Evolutionary conservation across 1,140 invertebrate species (phyloP).

Genomic region (Brachionus calyciflorus): DNA sequence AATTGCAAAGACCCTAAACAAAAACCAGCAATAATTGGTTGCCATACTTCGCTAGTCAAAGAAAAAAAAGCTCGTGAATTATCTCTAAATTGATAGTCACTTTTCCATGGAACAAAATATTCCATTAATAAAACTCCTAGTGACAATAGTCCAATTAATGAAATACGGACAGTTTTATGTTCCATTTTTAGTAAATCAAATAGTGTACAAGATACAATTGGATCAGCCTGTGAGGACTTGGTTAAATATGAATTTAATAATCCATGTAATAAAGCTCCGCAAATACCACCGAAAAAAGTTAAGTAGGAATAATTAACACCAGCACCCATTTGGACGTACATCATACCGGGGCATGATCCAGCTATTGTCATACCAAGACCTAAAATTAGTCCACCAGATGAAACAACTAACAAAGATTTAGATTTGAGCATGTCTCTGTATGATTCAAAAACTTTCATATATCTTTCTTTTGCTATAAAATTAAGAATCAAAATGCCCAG

Average conservation of each 20-base stretch:
- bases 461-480: constrained; percentile 1
- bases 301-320: constrained; percentile 5
- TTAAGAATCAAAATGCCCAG: neutral
- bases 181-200: constrained; percentile 4
- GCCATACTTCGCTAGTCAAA: constrained; percentile 28
- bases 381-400: constrained; percentile 10
- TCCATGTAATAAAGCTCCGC: neutral
- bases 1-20: constrained; percentile 25
- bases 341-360: constrained; percentile 32
- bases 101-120: constrained; percentile 32
- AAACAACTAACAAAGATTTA: constrained; percentile 11
- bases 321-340: constrained; percentile 26
- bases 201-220: neutral
- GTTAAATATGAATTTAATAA: constrained; percentile 3
- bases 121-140: constrained; percentile 13
- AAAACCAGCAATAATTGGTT: constrained; percentile 14
- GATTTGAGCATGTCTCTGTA: neutral
- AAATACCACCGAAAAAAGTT: constrained; percentile 6
- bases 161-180: neutral
- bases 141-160: neutral
- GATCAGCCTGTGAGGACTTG: neutral
- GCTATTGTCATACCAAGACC: constrained; percentile 26
- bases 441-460: constrained; percentile 17
- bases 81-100: constrained; percentile 2
- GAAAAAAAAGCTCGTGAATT: neutral